Evolutionary conservation across 2,888 invertebrate species (phyloP), one percentile per base, ranked within the genome.

Genomic region (Lasioglossum pauxillum): DNA sequence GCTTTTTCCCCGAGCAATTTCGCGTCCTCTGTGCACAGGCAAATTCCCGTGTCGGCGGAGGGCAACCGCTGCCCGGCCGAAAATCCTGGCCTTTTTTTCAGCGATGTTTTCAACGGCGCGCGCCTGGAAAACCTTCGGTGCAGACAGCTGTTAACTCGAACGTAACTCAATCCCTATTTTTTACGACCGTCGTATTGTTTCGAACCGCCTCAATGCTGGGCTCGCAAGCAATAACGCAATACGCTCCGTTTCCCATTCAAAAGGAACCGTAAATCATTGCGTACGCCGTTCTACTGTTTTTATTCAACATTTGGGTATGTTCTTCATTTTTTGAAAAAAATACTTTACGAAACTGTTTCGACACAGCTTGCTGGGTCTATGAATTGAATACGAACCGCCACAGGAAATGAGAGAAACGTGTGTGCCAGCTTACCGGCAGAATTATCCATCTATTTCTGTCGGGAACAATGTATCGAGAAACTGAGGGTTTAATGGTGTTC

Each of bases 1-100:
- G 69, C 23, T 69, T 49, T 69, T 71, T 71, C 27, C 38, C 31
- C 27, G 23, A 38, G 8, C 57, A 57, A 82, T 83, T 75, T 83
- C 53, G 5, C n/a, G 60, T 23, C n/a, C n/a, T 49, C 31, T 60
- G 74, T 35, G 16, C 35, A 67, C 74, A 44, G 7, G 16, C 41
- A 19, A 53, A 67, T 77, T 27, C 35, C 12, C 67, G 46, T 67
- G 60, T 27, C 60, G 60, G 60, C 60, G 60, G 8, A 53, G 10
- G 10, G 23, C 53, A 23, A 60, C 60, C 60, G 27, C 53, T 53
- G 53, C 53, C 23, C 8, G 49, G 23, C 53, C 27, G 60, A 27
- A 67, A 67, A 67, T 67, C 35, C 67, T 35, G 19, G 31, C 2
- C 5, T 64, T 19, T 67, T 35, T 67, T 67, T 3, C 31, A 67